Evolutionary conservation across 2,797 vertebrate genomes (phyloP), one percentile per base, ranked within the genome.

Genomic region (Malurus splendens): DNA sequence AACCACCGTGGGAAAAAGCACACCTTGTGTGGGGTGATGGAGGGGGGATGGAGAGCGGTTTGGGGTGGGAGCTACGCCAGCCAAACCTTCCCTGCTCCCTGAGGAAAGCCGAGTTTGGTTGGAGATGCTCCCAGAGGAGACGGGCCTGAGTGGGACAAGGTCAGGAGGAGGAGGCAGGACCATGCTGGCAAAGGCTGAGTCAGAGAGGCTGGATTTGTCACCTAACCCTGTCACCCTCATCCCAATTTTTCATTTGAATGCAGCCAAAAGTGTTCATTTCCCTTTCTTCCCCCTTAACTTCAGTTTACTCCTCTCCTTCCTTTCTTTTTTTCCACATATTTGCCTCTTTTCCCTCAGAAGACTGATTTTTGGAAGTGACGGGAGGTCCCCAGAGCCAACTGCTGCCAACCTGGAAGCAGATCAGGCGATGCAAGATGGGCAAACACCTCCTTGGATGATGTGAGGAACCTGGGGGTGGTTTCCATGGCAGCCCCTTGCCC

Each of bases 401-500:
- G 56, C 25, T 19, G 67, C 17, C 16, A 66, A 72, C 57, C 45
- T 74, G 82, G 60, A 33, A 33, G n/a, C 0, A 0, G 54, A 17
- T 7, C 6, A 9, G 52, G 65, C 68, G 68, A 10, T 6, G 38
- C 30, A 25, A 92, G 88, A 86, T 6, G 42, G 77, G 50, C 82
- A 68, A 81, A 39, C 66, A 82, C 67, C 87, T 74, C 76, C 89
- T 77, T 3, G 50, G 91, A 92, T 60, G 68, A 71, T 73, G 42
- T 22, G 36, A 48, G 51, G 76, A 74, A 83, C 70, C 39, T 11
- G 44, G 54, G 51, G 82, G 77, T 72, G 71, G 96, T 96, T 95
- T 96, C 97, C 95, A 97, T 89, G 94, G 95, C 93, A 96, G 94
- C 96, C 71, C 87, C 88, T 95, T 66, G 93, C 94, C 82, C 86